Evolutionary conservation across 2,113 vertebrate genomes (phyloP).

Genomic region (Chaenogobius annularis): DNA sequence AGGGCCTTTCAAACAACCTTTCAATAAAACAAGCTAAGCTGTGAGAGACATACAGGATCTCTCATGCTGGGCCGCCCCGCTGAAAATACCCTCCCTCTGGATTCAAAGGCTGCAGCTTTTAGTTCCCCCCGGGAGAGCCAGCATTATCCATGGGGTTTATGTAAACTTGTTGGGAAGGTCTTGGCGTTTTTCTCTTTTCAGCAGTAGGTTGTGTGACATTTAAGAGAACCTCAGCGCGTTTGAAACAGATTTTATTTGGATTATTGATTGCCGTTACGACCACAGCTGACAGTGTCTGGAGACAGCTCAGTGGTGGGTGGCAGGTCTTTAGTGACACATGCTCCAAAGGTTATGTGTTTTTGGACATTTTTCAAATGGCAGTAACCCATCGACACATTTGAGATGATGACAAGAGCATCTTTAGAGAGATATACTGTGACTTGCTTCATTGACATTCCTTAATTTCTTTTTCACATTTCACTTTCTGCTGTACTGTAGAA

Average conservation of each 20-base stretch:
- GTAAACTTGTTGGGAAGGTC: conserved; percentile 77
- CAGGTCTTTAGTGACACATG: conserved; percentile 39
- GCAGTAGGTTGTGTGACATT: conserved; percentile 65
- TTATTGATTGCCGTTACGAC: conserved; percentile 38
- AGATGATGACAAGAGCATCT: conserved; percentile 45
- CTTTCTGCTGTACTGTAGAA: conserved; percentile 28
- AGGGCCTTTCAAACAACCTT: conserved; percentile 74
- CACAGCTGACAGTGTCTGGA: conserved; percentile 29
- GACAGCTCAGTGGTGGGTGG: conserved; percentile 31
- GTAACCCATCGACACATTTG: conserved; percentile 48
- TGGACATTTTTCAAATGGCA: conserved; percentile 42
- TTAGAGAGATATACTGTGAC: conserved; percentile 23
- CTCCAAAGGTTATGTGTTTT: conserved; percentile 32
- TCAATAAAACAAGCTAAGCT: conserved; percentile 79
- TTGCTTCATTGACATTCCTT: conserved; percentile 62
- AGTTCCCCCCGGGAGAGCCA: conserved; percentile 70
- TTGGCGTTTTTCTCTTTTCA: conserved; percentile 65
- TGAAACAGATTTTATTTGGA: conserved; percentile 49
- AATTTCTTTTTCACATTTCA: conserved; percentile 24
- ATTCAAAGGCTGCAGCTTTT: conserved; percentile 77
- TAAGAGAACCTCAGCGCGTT: conserved; percentile 52
- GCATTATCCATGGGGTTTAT: conserved; percentile 77
- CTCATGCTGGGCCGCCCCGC: conserved; percentile 66
- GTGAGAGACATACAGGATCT: conserved; percentile 76
- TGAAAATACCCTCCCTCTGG: conserved; percentile 73